These are phyloP conservation scores for Drosophila pachea DNA, from an alignment of 1,140 invertebrate genomes.

Conservation along the genomic window DNA sequence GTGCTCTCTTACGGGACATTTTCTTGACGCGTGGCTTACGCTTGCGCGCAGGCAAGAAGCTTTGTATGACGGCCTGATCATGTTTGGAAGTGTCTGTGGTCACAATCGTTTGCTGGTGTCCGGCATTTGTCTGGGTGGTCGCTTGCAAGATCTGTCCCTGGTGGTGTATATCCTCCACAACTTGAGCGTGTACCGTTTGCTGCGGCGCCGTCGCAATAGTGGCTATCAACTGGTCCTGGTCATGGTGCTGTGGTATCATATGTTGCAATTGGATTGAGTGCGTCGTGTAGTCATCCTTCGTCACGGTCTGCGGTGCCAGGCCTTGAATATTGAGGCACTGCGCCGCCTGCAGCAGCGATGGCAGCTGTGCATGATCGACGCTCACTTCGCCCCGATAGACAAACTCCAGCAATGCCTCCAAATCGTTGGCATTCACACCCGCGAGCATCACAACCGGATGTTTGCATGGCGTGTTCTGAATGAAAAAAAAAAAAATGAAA, in stretches of 20 bases:
- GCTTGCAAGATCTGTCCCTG: conserved; percentile 74
- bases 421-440: conserved; percentile 82
- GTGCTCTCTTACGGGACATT: conserved; percentile 66
- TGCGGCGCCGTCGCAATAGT: conserved; percentile 73
- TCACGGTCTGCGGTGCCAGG: conserved; percentile 80
- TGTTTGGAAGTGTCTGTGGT: conserved; percentile 77
- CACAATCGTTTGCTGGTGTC: conserved; percentile 72
- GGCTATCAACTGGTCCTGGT: conserved; percentile 78
- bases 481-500: not conserved
- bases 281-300: conserved; percentile 78
- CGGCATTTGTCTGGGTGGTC: conserved; percentile 70
- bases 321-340: conserved; percentile 83
- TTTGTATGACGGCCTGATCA: conserved; percentile 78
- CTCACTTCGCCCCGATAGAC: conserved; percentile 84
- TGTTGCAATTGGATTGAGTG: conserved; percentile 80
- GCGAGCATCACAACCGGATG: conserved; percentile 85
- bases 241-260: conserved; percentile 78
- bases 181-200: conserved; percentile 78
- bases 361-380: conserved; percentile 82
- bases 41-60: conserved; percentile 79
- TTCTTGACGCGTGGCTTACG: conserved; percentile 78
- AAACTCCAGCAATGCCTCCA: conserved; percentile 83
- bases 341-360: conserved; percentile 83
- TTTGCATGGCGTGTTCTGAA: conserved; percentile 83
- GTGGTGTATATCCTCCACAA: conserved; percentile 78